These are phyloP conservation scores for Drosophila kepulauana DNA, from an alignment of 1,140 invertebrate genomes.

Conservation along the genomic window DNA sequence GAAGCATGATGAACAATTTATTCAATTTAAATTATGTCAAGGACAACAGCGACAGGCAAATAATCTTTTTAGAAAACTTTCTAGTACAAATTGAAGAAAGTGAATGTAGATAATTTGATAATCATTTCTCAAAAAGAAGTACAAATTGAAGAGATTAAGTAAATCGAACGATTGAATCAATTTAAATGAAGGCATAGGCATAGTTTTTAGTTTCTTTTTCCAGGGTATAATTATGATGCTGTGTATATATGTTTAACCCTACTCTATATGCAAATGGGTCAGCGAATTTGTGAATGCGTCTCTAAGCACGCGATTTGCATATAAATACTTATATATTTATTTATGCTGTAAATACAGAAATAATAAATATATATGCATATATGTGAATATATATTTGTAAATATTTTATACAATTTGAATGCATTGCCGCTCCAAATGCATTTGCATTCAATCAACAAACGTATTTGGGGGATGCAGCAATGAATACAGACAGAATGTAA, in stretches of 20 bases:
- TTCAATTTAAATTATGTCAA: too few relatives aligned
- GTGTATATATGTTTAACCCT: background rate
- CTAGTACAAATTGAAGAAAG: too few relatives aligned
- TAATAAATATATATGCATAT: slow-evolving; percentile 4
- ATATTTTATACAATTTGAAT: slow-evolving; percentile 59
- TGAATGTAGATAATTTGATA: too few relatives aligned
- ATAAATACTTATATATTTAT: slow-evolving; percentile 45
- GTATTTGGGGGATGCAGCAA: background rate
- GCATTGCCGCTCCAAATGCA: slow-evolving; percentile 69
- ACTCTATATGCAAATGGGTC: slow-evolving; percentile 37
- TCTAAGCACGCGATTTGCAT: slow-evolving; percentile 37
- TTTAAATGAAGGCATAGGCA: background rate
- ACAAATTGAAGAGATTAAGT: too few relatives aligned
- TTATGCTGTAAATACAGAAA: slow-evolving; percentile 18
- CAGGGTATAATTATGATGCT: slow-evolving; percentile 17
- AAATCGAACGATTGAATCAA: too few relatives aligned
- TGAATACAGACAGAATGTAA: slow-evolving; percentile 32
- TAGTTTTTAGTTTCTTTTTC: background rate
- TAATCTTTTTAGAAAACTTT: too few relatives aligned
- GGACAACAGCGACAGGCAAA: too few relatives aligned
- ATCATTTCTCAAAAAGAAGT: too few relatives aligned
- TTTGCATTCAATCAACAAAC: slow-evolving; percentile 73
- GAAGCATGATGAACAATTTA: too few relatives aligned
- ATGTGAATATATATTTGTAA: slow-evolving; percentile 2
- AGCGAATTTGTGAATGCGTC: slow-evolving; percentile 31